A percentile compares a stretch with the other conserved stretches of the same genome.
Evolutionary conservation across 2,888 invertebrate genomes (phyloP).

Genomic region (Aradus depressus): DNA sequence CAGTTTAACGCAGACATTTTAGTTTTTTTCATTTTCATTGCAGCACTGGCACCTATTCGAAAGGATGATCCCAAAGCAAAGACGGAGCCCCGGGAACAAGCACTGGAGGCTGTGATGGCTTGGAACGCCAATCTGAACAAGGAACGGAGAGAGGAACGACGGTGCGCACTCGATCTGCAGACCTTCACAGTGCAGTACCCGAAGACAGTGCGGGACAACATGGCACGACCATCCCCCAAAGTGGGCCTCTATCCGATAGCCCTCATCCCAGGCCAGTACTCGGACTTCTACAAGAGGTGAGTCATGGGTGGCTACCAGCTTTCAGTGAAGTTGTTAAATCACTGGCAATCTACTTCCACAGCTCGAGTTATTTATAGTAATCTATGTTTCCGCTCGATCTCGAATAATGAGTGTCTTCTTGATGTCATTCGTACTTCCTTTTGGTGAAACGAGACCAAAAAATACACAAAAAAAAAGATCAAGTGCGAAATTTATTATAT

Average conservation of each 20-base stretch:
- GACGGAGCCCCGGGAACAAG: constrained; percentile 36
- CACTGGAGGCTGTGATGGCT: constrained; percentile 71
- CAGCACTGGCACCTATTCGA: constrained; percentile 2
- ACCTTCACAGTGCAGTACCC: constrained; percentile 77
- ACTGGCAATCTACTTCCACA: no score
- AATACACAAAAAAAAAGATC: no score
- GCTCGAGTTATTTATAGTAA: no score
- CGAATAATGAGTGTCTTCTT: no score
- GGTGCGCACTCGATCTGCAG: constrained; percentile 84
- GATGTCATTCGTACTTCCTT: no score
- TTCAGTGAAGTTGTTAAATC: no score
- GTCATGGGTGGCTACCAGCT: no score
- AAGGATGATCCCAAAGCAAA: constrained; percentile 23
- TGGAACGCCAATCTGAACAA: constrained; percentile 84
- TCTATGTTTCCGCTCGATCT: no score
- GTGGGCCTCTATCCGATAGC: constrained; percentile 77
- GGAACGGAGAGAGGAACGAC: constrained; percentile 52
- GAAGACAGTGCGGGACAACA: constrained; percentile 38
- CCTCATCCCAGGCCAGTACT: constrained; percentile 92
- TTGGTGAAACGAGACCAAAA: no score
- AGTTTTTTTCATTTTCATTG: no score
- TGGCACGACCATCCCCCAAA: constrained; percentile 42
- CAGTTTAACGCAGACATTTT: no score
- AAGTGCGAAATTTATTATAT: no score
- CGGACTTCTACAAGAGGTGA: constrained; percentile 66